phyloP scores from a whole-genome alignment of 2,888 invertebrate species.

The Gandaritis pyraliata region DNA sequence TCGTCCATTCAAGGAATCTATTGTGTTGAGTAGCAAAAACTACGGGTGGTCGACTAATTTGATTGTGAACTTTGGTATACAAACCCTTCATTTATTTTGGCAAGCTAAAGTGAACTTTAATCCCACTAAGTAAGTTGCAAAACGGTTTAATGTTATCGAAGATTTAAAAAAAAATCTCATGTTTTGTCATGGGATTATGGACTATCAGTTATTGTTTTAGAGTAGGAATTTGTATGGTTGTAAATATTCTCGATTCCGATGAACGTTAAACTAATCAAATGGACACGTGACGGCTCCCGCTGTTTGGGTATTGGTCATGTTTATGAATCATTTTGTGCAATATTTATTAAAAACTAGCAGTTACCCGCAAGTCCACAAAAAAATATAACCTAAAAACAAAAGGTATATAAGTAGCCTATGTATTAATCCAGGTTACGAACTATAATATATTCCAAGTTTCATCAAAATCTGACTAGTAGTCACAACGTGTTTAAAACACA shows the following conservation, averaged over 20 bases:
- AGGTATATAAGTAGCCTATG: too few species aligned
- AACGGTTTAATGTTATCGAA: not conserved
- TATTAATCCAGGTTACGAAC: too few species aligned
- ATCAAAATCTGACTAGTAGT: too few species aligned
- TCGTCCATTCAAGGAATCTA: constrained; percentile 61
- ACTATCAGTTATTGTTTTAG: not conserved
- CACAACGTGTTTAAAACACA: too few species aligned
- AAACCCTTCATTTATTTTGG: constrained; percentile 6
- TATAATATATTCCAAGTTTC: too few species aligned
- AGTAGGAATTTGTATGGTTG: constrained; percentile 1
- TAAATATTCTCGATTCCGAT: constrained; percentile 54
- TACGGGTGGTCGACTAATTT: constrained; percentile 78
- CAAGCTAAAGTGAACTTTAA: constrained; percentile 18
- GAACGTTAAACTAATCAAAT: constrained; percentile 73
- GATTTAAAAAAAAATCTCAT: constrained; percentile 11
- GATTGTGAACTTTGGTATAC: constrained; percentile 53
- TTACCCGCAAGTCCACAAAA: too few species aligned
- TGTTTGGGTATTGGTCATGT: constrained; percentile 47
- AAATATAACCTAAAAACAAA: too few species aligned
- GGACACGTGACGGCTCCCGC: constrained; percentile 65
- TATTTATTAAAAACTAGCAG: constrained; percentile 38
- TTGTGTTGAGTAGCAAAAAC: constrained; percentile 79
- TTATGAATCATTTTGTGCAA: constrained; percentile 50
- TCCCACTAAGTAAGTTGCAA: not conserved
- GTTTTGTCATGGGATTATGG: constrained; percentile 5